phyloP scores from a whole-genome alignment of 2,113 vertebrate species.

The Cryptotis parvus region DNA sequence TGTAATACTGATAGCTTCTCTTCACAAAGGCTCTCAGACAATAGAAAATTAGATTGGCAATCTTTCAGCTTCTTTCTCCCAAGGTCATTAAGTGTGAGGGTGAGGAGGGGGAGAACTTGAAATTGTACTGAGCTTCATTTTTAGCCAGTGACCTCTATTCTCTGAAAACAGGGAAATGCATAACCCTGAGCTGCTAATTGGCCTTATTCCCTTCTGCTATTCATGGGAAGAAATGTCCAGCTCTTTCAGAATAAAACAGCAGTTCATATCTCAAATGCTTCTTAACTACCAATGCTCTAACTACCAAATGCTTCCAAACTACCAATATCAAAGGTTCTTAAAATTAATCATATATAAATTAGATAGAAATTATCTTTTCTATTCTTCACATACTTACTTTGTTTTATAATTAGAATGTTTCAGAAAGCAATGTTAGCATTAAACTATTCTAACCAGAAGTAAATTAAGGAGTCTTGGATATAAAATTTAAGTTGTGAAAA shows the following conservation, averaged over 20 bases:
- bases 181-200: slow-evolving; percentile 17
- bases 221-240: slow-evolving; percentile 58
- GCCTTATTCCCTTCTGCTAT: slow-evolving; percentile 32
- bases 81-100: neutral
- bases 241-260: slow-evolving; percentile 52
- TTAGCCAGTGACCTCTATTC: slow-evolving; percentile 52
- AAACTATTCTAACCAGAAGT: neutral
- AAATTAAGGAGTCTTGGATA: neutral
- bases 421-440: neutral
- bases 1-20: neutral
- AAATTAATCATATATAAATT: slow-evolving; percentile 7
- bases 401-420: neutral
- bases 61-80: slow-evolving; percentile 10
- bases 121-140: slow-evolving; percentile 21
- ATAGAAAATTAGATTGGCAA: slow-evolving; percentile 34
- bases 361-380: neutral
- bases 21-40: slow-evolving; percentile 15
- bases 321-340: neutral
- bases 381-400: slow-evolving; percentile 12
- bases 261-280: slow-evolving; percentile 42
- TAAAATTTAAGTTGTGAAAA: neutral
- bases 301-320: slow-evolving; percentile 35
- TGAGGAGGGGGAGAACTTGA: neutral
- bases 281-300: neutral
- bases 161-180: slow-evolving; percentile 29